These are phyloP conservation scores for Antechinus flavipes DNA, from an alignment of 2,113 vertebrate genomes.

Conservation along the genomic window DNA sequence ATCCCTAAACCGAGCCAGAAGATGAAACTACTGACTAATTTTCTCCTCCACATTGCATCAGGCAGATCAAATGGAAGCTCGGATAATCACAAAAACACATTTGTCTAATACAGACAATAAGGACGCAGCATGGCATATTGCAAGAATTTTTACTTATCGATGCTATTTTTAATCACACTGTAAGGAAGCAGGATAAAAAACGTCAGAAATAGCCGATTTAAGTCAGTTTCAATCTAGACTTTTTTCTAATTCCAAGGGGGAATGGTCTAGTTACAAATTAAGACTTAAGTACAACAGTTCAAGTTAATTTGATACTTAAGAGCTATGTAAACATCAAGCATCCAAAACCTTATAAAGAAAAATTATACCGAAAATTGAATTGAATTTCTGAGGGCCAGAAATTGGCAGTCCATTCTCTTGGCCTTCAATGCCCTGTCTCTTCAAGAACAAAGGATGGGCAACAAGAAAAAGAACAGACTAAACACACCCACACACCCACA, in stretches of 20 bases:
- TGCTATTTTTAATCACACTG: constrained; percentile 22
- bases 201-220: constrained; percentile 37
- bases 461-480: neutral
- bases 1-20: neutral
- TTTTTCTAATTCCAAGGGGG: neutral
- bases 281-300: too few relatives aligned
- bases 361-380: constrained; percentile 50
- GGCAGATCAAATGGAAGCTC: constrained; percentile 38
- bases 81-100: constrained; percentile 40
- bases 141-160: constrained; percentile 33
- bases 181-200: constrained; percentile 37
- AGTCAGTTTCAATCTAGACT: constrained; percentile 56
- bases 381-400: constrained; percentile 33
- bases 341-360: constrained; percentile 43
- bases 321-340: constrained; percentile 48
- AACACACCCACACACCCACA: neutral
- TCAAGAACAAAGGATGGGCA: neutral
- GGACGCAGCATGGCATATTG: constrained; percentile 23
- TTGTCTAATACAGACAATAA: constrained; percentile 33
- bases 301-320: neutral
- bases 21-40: neutral
- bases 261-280: constrained; percentile 40
- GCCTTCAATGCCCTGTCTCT: neutral
- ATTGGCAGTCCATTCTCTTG: constrained; percentile 31
- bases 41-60: constrained; percentile 36